Evolutionary conservation across 2,888 invertebrate species (phyloP), one percentile per base, ranked within the genome.

Genomic region (Tuberolachnus salignus): DNA sequence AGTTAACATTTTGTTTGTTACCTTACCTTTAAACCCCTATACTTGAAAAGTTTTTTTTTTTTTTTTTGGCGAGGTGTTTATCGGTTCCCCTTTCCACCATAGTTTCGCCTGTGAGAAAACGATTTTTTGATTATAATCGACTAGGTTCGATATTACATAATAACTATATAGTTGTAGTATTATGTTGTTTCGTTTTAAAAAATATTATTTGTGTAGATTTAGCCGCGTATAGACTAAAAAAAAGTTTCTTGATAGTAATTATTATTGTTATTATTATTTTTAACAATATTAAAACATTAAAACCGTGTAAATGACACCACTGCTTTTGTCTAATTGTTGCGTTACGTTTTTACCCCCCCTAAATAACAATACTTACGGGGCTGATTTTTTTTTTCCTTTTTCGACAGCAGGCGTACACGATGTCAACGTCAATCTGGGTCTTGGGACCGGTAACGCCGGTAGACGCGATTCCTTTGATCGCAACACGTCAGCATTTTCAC

Each of bases 401-500:
- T 57, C 19, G 14, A 66, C 57, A 67, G 51, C 75, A 61, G 81
- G 81, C 42, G 42, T 81, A 21, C 81, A 81, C 57, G 81, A 81
- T 46, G 81, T 81, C 23, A 81, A 80, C 81, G 81, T 84, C 86
- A 87, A 86, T 84, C 84, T 87, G 80, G 86, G 87, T 78, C 85
- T 87, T 64, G 86, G 87, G 82, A 87, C 86, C 82, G 89, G 91
- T 80, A 88, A 90, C 83, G 89, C 89, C 81, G 92, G 91, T 80
- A 88, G 93, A 83, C 88, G 93, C 82, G 93, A 93, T 86, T 93
- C 93, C 42, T 92, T 92, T 86, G 91, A 92, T 85, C 88, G 92
- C 83, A 91, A 91, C 84, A 91, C 91, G 83, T 92, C 92, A 80
- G 91, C 91, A 82, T 92, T 92, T 85, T 92, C 91, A 82, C 92